Evolutionary conservation across 1,140 invertebrate species (phyloP).

Genomic region (Scaptomyza montana): DNA sequence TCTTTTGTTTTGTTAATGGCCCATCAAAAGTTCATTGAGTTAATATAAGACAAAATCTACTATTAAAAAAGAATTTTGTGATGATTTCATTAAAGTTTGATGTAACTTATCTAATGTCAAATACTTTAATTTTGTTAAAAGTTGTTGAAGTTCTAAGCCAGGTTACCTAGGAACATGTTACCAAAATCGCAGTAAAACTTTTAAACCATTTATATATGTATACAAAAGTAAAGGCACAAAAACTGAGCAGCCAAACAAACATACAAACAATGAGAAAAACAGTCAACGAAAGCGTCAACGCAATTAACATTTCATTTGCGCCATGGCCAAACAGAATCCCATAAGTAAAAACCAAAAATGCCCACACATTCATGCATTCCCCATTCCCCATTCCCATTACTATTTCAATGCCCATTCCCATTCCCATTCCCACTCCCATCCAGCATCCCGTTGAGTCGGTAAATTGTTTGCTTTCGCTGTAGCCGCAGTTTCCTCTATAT

Average conservation of each 20-base stretch:
- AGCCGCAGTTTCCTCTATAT: slow-evolving; percentile 13
- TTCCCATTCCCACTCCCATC: neutral
- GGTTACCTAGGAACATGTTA: too few species aligned
- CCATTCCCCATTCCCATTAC: neutral
- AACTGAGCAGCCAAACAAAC: slow-evolving; percentile 35
- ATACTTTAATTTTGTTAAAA: too few species aligned
- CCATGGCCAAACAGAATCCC: slow-evolving; percentile 1
- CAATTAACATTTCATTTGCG: slow-evolving; percentile 54
- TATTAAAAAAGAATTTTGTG: too few species aligned
- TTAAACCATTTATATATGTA: too few species aligned
- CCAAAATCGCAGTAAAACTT: too few species aligned
- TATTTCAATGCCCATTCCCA: too few species aligned
- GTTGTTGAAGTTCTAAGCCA: too few species aligned
- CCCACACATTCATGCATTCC: neutral
- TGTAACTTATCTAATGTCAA: too few species aligned
- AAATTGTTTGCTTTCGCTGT: slow-evolving; percentile 40
- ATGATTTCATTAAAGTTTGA: too few species aligned
- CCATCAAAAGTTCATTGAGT: slow-evolving; percentile 25
- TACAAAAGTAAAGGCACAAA: neutral
- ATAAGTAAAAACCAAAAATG: neutral
- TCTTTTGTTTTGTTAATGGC: slow-evolving; percentile 7
- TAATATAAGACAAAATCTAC: slow-evolving; percentile 75
- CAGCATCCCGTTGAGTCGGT: slow-evolving; percentile 21
- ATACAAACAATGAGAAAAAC: slow-evolving; percentile 30
- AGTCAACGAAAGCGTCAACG: slow-evolving; percentile 55